Conservation (phyloP, 2,888 invertebrate genomes). For the Phaedon cochleariae region DNA sequence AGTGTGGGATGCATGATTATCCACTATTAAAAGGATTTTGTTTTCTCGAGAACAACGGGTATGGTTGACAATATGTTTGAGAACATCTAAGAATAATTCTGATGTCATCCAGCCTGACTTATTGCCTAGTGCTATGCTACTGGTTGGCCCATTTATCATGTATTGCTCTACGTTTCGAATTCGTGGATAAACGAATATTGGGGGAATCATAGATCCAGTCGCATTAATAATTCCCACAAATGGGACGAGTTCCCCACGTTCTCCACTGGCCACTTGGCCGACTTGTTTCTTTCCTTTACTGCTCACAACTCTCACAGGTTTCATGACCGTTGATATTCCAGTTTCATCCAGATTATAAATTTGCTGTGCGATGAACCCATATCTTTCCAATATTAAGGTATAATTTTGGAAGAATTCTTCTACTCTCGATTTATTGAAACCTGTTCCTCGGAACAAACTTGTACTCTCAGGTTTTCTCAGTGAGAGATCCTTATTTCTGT, state of each 20-base stretch:
- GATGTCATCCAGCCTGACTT: slow-evolving; percentile 11
- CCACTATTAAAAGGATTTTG: too few species aligned
- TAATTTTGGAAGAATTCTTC: slow-evolving; percentile 43
- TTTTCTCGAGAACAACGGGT: too few species aligned
- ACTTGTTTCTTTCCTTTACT: slow-evolving; percentile 9
- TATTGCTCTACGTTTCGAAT: background rate
- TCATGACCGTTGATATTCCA: slow-evolving; percentile 4
- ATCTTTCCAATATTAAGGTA: slow-evolving; percentile 25
- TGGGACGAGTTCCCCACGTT: slow-evolving; percentile 22
- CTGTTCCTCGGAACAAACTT: slow-evolving; percentile 43
- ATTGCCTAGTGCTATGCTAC: background rate
- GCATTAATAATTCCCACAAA: slow-evolving; percentile 4
- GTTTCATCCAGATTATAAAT: slow-evolving; percentile 5
- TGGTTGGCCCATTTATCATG: background rate
- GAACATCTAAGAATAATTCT: slow-evolving; percentile 10
- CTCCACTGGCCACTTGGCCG: slow-evolving; percentile 16
- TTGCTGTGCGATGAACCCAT: slow-evolving; percentile 28
- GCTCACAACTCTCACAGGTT: background rate
- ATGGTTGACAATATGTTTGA: slow-evolving; percentile 2
- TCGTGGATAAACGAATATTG: slow-evolving; percentile 1
- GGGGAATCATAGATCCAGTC: background rate
- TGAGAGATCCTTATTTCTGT: too few species aligned
- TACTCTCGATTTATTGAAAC: slow-evolving; percentile 46
- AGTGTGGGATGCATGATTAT: too few species aligned
- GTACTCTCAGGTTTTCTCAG: slow-evolving; percentile 48